phyloP scores from a whole-genome alignment of 1,140 invertebrate genomes.

The Nomia melanderi region DNA sequence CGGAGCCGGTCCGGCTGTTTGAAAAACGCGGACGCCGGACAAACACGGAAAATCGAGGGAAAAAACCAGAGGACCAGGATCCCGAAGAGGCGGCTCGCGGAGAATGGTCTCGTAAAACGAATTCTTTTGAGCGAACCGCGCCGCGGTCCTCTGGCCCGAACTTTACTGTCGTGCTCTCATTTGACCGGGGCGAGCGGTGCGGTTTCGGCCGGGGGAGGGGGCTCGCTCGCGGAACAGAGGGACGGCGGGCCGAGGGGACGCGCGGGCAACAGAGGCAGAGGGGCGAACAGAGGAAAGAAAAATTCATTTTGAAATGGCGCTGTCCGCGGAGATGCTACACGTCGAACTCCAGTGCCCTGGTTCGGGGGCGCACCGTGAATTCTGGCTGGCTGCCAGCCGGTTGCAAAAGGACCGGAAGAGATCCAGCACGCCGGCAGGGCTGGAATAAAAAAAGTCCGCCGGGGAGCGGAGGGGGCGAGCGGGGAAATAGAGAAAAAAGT shows the following conservation, averaged over 20 bases:
- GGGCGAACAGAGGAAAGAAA: constrained; percentile 28
- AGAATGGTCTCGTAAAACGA: constrained; percentile 21
- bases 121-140: constrained; percentile 36
- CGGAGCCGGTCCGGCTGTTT: background rate
- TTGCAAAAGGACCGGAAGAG: constrained; percentile 67
- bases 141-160: constrained; percentile 41
- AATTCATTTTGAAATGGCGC: constrained; percentile 67
- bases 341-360: constrained; percentile 67
- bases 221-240: too few species aligned
- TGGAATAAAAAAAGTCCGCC: background rate
- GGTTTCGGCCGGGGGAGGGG: background rate
- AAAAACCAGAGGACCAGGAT: constrained; percentile 14
- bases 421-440: constrained; percentile 23
- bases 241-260: background rate
- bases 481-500: constrained; percentile 30
- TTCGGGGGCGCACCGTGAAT: constrained; percentile 65
- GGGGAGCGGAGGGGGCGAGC: background rate
- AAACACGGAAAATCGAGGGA: background rate
- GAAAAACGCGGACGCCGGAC: too few species aligned
- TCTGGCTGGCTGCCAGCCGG: constrained; percentile 68
- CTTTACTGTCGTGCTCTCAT: constrained; percentile 42
- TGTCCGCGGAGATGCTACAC: constrained; percentile 52
- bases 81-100: background rate
- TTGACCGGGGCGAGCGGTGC: constrained; percentile 45
- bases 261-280: constrained; percentile 14